Evolutionary conservation across 1,140 invertebrate genomes (phyloP), one percentile per base, ranked within the genome.

Genomic region (Scaptomyza graminum): DNA sequence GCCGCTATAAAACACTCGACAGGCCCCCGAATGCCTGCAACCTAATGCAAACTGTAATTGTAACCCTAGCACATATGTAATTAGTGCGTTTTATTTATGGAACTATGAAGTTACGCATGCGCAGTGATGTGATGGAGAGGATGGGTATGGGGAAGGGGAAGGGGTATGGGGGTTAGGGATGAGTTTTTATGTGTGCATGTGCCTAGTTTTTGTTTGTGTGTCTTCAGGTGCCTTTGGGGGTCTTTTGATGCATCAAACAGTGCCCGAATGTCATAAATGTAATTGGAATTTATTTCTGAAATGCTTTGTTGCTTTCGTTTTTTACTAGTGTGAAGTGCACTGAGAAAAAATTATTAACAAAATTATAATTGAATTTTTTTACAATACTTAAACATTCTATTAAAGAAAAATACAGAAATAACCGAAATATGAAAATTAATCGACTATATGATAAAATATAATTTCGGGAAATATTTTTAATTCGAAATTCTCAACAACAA

Each of bases 61-160:
- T 88, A 88, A 82, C 82, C 82, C 75, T 82, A 78, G 83, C 72
- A 37, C 64, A 73, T 64, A 83, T 73, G 77, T 87, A 87, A 87
- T 87, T 87, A 83, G 83, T 76, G 64, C 50, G 68, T 63, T 87
- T 83, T 87, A 83, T 87, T 79, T 87, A 83, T 88, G 62, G 60
- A 79, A 57, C 70, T 34, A 31, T 59, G 63, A 34, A 25, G 61
- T 39, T 54, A 56, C 80, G 68, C 80, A 72, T 72, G 76, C 65
- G 80, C 51, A 74, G 34, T 31, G 25, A 18, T 5, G 12, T 5
- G 7, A n/a, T 6, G 34, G 46, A n/a, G n/a, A n/a, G n/a, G n/a
- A n/a, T n/a, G n/a, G n/a, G n/a, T n/a, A n/a, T n/a, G 3, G 4
- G 25, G 9, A 16, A 7, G 49, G 50, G 31, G 15, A 16, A 8